Evolutionary conservation across 2,888 invertebrate genomes (phyloP).

Genomic region (Leucophora obtusa): DNA sequence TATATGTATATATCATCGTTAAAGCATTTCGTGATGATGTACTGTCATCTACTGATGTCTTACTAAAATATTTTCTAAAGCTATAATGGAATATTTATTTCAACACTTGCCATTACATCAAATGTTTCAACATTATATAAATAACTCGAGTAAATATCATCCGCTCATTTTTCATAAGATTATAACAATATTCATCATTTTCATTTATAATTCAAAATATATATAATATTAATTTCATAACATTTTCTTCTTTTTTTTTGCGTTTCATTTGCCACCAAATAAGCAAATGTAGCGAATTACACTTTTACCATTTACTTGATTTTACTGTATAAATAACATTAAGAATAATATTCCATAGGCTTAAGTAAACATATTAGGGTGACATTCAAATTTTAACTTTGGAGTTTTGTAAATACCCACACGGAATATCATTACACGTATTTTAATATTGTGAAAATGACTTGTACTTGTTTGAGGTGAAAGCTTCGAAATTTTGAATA

Average conservation of each 20-base stretch:
- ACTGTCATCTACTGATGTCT: neutral
- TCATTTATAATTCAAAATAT: conserved; percentile 21
- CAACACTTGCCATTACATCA: neutral
- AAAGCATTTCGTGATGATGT: neutral
- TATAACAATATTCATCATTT: neutral
- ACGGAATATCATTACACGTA: too few species aligned
- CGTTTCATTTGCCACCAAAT: neutral
- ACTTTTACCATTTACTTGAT: neutral
- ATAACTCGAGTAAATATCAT: neutral
- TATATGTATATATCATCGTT: neutral
- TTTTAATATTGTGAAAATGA: too few species aligned
- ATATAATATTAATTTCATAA: conserved; percentile 39
- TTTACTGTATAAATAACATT: neutral
- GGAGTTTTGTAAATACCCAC: too few species aligned
- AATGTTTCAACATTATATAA: neutral
- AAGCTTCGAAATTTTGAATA: too few species aligned
- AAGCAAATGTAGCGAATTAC: too few species aligned
- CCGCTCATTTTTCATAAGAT: neutral
- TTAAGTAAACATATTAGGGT: too few species aligned
- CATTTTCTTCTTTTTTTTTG: conserved; percentile 14
- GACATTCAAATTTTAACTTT: too few species aligned
- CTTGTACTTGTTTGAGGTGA: too few species aligned
- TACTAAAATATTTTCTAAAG: neutral
- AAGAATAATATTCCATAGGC: neutral
- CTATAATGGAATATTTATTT: neutral